Base-by-base conservation (phyloP, 1,140 invertebrate species). In the Callitettix versicolor region DNA sequence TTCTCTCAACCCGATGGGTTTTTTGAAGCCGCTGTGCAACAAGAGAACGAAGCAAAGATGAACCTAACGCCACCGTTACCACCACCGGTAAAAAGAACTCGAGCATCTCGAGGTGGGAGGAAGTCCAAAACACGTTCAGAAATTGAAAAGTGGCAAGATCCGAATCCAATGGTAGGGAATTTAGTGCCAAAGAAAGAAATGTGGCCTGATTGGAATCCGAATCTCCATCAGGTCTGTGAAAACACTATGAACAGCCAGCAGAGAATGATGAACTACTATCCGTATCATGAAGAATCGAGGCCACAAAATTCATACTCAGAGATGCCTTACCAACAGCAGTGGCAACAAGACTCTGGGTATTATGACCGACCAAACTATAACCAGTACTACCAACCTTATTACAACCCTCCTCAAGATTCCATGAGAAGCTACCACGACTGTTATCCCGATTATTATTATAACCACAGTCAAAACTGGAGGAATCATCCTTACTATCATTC, bases 1-100 rank as follows among this genome's bases (percentile, higher is more conserved):
- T 86, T 85, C 60, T 76, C 75, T 12, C 70, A 74, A 53, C 72
- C 74, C 5, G 73, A 77, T 57, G 74, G 71, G 34, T 76, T 75
- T 61, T 64, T 66, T 54, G 63, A 64, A 66, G 55, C 58, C 1
- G 44, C 43, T 36, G 26, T 55, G 52, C 34, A 53, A 46, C 18
- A 46, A 58, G 24, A 58, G 58, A 11, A 41, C 49, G 33, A 60
- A 60, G 40, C 36, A 56, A 30, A 62, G 33, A 43, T 54, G 15
- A 42, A 53, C 33, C 17, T 56, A 3, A 54, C 55, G 18, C 54
- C 58, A 20, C 5, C 58, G 38, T 51, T 53, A 12, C 56, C 56
- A 1, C 49, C 50, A 11, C 42, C 21, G 7, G 42, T 20, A 17
- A 47, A 34, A 21, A 55, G 41, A 41, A 41, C 26, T 17, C 18